Conservation (phyloP, 2,888 invertebrate species). For the Zygothrica quintamaculata region DNA sequence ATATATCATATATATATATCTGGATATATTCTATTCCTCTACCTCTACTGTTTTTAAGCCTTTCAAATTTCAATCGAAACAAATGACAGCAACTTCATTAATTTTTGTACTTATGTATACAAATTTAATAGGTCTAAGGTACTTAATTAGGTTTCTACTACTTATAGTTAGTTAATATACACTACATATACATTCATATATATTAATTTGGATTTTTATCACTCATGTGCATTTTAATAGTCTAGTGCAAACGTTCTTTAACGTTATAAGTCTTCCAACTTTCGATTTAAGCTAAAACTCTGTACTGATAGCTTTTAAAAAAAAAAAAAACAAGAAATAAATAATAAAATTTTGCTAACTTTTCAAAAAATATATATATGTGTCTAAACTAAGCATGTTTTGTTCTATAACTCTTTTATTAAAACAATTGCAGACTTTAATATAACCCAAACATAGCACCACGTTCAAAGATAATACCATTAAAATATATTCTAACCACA, state of each 20-base stretch:
- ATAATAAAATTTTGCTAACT: conserved; percentile 65
- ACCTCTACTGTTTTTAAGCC: conserved; percentile 62
- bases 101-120: conserved; percentile 59
- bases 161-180: conserved; percentile 33
- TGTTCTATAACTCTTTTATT: too few species aligned
- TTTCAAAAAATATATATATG: conserved; percentile 16
- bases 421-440: too few species aligned
- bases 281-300: conserved; percentile 57
- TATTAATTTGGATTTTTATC: conserved; percentile 10
- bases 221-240: conserved; percentile 49
- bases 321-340: conserved; percentile 49
- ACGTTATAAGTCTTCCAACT: conserved; percentile 66
- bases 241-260: conserved; percentile 36
- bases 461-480: too few species aligned
- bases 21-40: conserved; percentile 64
- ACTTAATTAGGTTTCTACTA: conserved; percentile 64
- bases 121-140: conserved; percentile 47
- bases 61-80: conserved; percentile 60
- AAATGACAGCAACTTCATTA: conserved; percentile 35
- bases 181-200: conserved; percentile 25
- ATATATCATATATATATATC: conserved; percentile 31
- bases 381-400: too few species aligned
- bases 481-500: too few species aligned
- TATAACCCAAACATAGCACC: too few species aligned
- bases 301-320: conserved; percentile 71